Evolutionary conservation across 2,888 invertebrate species (phyloP), one percentile per base, ranked within the genome.

Genomic region (Drosophila kuntzei): DNA sequence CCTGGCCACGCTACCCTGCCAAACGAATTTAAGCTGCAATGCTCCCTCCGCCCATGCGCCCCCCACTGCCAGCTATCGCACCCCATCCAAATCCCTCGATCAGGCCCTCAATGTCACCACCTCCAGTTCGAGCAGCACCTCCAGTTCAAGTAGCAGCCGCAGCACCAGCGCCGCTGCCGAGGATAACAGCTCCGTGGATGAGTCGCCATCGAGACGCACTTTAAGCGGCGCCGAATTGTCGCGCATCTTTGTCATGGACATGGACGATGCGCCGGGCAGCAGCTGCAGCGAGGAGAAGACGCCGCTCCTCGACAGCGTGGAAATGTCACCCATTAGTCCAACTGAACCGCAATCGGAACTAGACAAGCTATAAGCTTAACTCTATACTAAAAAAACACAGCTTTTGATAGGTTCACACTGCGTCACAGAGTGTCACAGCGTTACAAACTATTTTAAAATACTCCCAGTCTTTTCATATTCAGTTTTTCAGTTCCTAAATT

Each of bases 291-390:
- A 92, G 75, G 92, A 92, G 80, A 92, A 92, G 75, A 92, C 91
- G 9, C 92, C 92, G 41, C 85, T 92, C 34, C 88, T 92, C 60
- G 92, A 92, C 69, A 92, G 91, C 76, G 92, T 92, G 67, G 92
- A 92, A 80, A 92, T 92, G 91, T 92, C 92, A 32, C 92, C 92
- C 16, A 92, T 92, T 27, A 92, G 92, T 87, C 92, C 92, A 80
- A 91, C 91, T 46, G 91, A 91, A 72, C 87, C 91, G 8, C 72
- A 70, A 41, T 59, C 80, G 44, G 89, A 91, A 22, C 77, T 86
- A 62, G 83, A 83, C 49, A 87, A 84, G 76, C 79, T 82, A 25
- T 85, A 83, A 89, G 71, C 61, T 37, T 18, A 22, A 16, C 14
- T 25, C n/a, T 34, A 27, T 43, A 39, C 20, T 3, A 43, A 12